A percentile compares a stretch with the other conserved stretches of the same genome.
These are phyloP conservation scores for Hypothenemus hampei DNA, from an alignment of 1,140 invertebrate species.

Conservation along the genomic window DNA sequence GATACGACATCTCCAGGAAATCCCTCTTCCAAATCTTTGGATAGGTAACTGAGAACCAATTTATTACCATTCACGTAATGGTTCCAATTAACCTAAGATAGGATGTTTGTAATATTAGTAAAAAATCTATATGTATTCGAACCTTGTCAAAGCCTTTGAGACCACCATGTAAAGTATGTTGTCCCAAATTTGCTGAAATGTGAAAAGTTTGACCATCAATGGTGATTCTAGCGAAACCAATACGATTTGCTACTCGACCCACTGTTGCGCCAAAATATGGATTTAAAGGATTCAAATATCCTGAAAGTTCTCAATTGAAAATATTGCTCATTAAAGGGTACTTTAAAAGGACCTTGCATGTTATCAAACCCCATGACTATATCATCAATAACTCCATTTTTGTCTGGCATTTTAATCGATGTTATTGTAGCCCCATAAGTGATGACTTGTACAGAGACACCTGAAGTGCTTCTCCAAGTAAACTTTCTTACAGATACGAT, in stretches of 20 bases:
- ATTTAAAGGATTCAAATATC: conserved; percentile 57
- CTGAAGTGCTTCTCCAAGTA: conserved; percentile 56
- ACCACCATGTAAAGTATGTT: conserved; percentile 83
- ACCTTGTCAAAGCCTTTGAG: conserved; percentile 82
- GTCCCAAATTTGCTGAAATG: conserved; percentile 66
- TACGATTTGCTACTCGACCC: conserved; percentile 84
- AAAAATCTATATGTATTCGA: no score
- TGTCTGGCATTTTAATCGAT: conserved; percentile 68
- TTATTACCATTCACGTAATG: conserved; percentile 41
- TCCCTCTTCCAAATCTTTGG: conserved; percentile 74
- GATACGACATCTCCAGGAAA: conserved; percentile 74
- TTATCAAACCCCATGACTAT: conserved; percentile 75
- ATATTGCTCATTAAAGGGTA: neutral
- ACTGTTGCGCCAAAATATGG: conserved; percentile 85
- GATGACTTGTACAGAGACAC: conserved; percentile 60
- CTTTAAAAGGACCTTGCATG: conserved; percentile 51
- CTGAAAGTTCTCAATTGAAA: conserved; percentile 38
- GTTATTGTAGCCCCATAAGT: conserved; percentile 75
- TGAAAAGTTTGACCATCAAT: conserved; percentile 64
- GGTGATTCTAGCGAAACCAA: conserved; percentile 62
- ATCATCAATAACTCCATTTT: conserved; percentile 60
- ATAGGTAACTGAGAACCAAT: conserved; percentile 41
- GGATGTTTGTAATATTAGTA: neutral
- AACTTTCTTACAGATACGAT: conserved; percentile 44
- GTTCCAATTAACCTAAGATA: conserved; percentile 35